phyloP scores from a whole-genome alignment of 2,888 invertebrate genomes.

The Latrodectus elegans region DNA sequence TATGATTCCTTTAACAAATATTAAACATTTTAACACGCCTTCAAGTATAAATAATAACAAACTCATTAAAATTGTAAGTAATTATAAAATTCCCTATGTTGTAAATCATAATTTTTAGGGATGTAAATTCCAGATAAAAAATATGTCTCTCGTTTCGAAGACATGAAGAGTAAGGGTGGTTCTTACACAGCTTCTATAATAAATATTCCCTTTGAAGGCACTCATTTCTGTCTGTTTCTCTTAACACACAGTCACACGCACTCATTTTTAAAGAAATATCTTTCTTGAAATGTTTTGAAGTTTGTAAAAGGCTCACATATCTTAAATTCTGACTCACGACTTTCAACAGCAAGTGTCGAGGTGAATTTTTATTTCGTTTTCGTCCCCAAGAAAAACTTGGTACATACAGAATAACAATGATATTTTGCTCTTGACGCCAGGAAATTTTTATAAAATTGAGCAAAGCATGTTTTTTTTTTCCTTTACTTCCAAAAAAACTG shows the following conservation, averaged over 20 bases:
- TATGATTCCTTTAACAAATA: too few species aligned
- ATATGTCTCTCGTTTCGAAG: too few species aligned
- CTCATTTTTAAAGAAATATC: background rate
- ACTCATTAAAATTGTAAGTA: too few species aligned
- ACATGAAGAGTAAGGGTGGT: too few species aligned
- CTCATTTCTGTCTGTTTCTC: background rate
- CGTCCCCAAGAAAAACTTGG: constrained; percentile 1
- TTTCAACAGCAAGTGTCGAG: constrained; percentile 7
- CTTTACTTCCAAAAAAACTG: too few species aligned
- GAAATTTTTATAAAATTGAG: background rate
- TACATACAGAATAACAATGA: background rate
- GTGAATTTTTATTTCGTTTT: constrained; percentile 33
- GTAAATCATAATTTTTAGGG: too few species aligned
- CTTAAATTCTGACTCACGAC: constrained; percentile 54
- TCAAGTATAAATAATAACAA: too few species aligned
- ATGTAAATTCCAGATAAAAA: too few species aligned
- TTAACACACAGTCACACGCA: background rate
- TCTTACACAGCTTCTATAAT: too few species aligned
- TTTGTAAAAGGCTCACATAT: constrained; percentile 28
- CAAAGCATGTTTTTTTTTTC: background rate
- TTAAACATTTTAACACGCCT: too few species aligned
- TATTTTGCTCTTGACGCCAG: background rate
- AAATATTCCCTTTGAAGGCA: too few species aligned
- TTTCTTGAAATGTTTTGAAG: constrained; percentile 34
- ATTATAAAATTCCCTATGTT: too few species aligned